These are phyloP conservation scores for Mirza zaza DNA, from an alignment of 2,113 vertebrate genomes.

Conservation along the genomic window DNA sequence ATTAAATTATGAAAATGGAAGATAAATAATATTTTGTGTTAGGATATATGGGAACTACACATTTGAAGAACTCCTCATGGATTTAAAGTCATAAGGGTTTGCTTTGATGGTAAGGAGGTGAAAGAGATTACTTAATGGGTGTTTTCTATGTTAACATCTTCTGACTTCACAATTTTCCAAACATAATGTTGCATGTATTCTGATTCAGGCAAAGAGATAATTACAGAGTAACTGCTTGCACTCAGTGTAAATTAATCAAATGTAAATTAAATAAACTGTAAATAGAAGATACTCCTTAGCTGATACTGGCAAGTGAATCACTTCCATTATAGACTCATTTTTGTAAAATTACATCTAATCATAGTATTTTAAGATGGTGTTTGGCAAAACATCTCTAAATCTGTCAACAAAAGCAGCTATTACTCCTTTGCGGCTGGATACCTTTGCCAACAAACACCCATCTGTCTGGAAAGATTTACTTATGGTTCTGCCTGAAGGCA, in stretches of 20 bases:
- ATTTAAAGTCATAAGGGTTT: conserved; percentile 51
- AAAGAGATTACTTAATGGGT: conserved; percentile 62
- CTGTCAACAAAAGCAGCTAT: conserved; percentile 79
- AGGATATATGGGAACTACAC: conserved; percentile 2
- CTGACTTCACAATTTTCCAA: conserved; percentile 71
- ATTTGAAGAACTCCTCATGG: conserved; percentile 18
- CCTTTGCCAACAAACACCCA: conserved; percentile 71
- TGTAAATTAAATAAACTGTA: conserved; percentile 80
- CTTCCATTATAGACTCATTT: conserved; percentile 79
- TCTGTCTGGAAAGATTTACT: conserved; percentile 70
- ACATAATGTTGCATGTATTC: conserved; percentile 66
- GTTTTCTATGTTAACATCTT: conserved; percentile 65
- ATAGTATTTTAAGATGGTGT: conserved; percentile 77
- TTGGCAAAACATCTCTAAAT: conserved; percentile 80
- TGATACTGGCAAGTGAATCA: conserved; percentile 74
- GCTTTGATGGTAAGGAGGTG: conserved; percentile 54
- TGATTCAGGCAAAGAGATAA: conserved; percentile 72
- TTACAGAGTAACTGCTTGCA: conserved; percentile 69
- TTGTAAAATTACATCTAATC: conserved; percentile 80
- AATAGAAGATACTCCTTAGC: conserved; percentile 75
- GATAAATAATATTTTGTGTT: conserved; percentile 60
- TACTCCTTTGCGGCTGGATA: conserved; percentile 68
- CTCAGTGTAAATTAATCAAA: conserved; percentile 79
- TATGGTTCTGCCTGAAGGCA: conserved; percentile 49
- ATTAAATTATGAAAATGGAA: conserved; percentile 62